Percentiles rank a stretch among this genome's conserved stretches.
Evolutionary conservation across 2,113 vertebrate genomes (phyloP).

Genomic region (Sebastes fasciatus): DNA sequence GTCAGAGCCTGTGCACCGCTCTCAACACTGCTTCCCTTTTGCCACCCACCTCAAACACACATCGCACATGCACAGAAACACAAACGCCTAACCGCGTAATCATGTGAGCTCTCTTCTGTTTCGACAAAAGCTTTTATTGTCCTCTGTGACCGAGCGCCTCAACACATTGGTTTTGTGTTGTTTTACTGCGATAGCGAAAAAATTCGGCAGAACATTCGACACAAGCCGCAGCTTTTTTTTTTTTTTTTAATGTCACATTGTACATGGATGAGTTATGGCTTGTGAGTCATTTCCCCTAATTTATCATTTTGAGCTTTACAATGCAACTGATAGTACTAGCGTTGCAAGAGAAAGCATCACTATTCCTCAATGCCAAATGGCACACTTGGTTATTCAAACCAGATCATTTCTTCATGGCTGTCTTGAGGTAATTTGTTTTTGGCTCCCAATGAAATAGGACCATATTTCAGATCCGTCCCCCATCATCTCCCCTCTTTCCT

Average conservation of each 20-base stretch:
- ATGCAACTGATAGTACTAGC: conserved; percentile 8
- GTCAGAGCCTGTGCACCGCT: conserved; percentile 46
- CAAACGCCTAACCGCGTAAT: conserved; percentile 36
- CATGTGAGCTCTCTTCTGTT: conserved; percentile 31
- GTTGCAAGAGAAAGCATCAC: conserved; percentile 19
- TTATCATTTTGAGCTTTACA: conserved; percentile 33
- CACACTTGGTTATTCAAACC: conserved; percentile 41
- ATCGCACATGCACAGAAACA: conserved; percentile 30
- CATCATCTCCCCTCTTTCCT: conserved; percentile 21
- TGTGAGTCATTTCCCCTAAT: conserved; percentile 16
- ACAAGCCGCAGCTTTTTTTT: neutral
- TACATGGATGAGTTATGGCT: conserved; percentile 15
- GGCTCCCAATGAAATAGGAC: conserved; percentile 33
- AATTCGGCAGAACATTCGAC: conserved; percentile 12
- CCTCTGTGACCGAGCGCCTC: conserved; percentile 30
- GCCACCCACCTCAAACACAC: conserved; percentile 48
- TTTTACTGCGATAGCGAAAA: conserved; percentile 5
- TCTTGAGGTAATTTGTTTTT: conserved; percentile 53
- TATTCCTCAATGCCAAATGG: conserved; percentile 21
- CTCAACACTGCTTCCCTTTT: conserved; percentile 54
- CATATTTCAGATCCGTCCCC: conserved; percentile 52
- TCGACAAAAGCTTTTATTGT: conserved; percentile 11
- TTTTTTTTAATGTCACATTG: conserved; percentile 15
- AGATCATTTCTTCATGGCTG: conserved; percentile 35
- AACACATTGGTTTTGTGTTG: conserved; percentile 13